Base-by-base conservation (phyloP, 1,140 invertebrate genomes). In the Zaprionus tsacasi region DNA sequence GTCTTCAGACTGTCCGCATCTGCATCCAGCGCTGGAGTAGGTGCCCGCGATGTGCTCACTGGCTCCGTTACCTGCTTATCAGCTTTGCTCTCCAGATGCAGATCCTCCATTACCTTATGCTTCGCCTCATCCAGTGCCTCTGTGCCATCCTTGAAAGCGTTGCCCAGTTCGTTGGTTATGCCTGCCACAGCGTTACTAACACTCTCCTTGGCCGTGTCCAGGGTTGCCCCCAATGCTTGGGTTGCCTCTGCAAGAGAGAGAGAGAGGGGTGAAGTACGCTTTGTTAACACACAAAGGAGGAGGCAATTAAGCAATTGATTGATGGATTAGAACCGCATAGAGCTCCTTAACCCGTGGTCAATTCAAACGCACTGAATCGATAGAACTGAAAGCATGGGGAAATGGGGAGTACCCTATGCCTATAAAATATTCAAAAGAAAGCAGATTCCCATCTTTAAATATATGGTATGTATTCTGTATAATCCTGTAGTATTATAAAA, bases 1-100 rank as follows among this genome's bases (percentile, higher is more conserved):
- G 92, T 92, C 73, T 92, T 92, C 50, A 92, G 60, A 59, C 92
- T 92, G 17, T 92, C 92, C 12, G 70, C 76, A 54, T 78, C 82
- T 6, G 55, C 56, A 30, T 85, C 63, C 0, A 87, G 48, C 7
- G 81, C 59, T 1, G 80, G 78, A 8, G 82, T 91, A 0, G 90
- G 68, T 2, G 78, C 75, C 2, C 81, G 68, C 7, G 83, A 87
- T 15, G 38, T 65, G 40, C 76, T 89, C n/a, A 70, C 8, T 48
- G 57, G 58, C 30, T 45, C 54, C 11, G 2, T 63, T 13, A 17
- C 48, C 25, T 6, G 64, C 21, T 30, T 30, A n/a, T 58, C 63
- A 12, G n/a, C 45, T 2, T 56, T 48, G 1, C 30, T 10, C 50
- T 72, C 85, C 57, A 92, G 57, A 43, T 92, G 83, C 56, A 91